Evolutionary conservation across 1,140 invertebrate genomes (phyloP).

Genomic region (Phenacoccus solenopsis): DNA sequence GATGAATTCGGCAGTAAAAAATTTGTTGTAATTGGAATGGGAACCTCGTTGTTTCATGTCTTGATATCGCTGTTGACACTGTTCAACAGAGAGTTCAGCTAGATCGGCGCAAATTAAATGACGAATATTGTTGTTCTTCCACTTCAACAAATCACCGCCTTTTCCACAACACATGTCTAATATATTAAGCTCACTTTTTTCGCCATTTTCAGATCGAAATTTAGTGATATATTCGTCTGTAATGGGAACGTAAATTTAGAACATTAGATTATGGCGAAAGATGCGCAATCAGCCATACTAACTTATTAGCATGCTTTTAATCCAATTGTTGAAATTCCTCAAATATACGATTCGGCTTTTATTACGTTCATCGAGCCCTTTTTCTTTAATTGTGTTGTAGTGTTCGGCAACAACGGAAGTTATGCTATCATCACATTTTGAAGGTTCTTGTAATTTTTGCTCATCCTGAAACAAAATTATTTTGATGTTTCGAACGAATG

Average conservation of each 20-base stretch:
- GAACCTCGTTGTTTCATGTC: slow-evolving; percentile 39
- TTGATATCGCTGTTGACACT: slow-evolving; percentile 59
- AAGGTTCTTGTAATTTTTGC: neutral
- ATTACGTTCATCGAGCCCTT: slow-evolving; percentile 59
- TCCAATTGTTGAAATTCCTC: slow-evolving; percentile 98
- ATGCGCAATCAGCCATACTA: slow-evolving; percentile 27
- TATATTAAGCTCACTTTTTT: slow-evolving; percentile 45
- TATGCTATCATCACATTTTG: neutral
- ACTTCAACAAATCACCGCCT: slow-evolving; percentile 93
- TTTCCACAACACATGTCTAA: slow-evolving; percentile 81
- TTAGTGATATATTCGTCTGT: slow-evolving; percentile 49
- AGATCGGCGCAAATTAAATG: slow-evolving; percentile 93
- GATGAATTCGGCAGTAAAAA: slow-evolving; percentile 83
- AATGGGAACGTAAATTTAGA: neutral
- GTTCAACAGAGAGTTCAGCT: slow-evolving; percentile 78
- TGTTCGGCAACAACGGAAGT: slow-evolving; percentile 38
- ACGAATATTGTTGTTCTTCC: slow-evolving; percentile 65
- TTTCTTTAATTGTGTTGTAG: slow-evolving; percentile 73
- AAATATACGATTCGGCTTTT: slow-evolving; percentile 84
- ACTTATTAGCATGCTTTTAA: slow-evolving; percentile 89
- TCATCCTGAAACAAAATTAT: neutral
- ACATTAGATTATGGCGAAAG: neutral
- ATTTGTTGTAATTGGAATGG: slow-evolving; percentile 26
- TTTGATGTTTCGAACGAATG: no score
- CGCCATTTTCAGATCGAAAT: slow-evolving; percentile 44